A percentile compares a stretch with the other conserved stretches of the same genome.
These are phyloP conservation scores for Falco berigora DNA, from an alignment of 2,797 vertebrate species.

Conservation along the genomic window DNA sequence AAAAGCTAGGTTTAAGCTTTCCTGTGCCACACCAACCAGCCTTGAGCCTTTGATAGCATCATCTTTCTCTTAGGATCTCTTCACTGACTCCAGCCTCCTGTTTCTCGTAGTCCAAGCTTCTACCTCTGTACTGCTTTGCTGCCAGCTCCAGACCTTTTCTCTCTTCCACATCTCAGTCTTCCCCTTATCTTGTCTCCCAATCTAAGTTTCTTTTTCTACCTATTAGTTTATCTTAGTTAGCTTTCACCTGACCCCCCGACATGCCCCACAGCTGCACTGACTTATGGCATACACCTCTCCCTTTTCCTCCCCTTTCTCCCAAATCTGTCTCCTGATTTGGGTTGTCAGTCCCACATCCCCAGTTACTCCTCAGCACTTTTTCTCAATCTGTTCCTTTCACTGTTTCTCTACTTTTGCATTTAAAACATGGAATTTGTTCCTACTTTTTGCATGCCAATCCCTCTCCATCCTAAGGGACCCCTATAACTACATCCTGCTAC, in stretches of 20 bases:
- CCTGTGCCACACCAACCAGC: background rate
- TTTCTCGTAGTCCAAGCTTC: background rate
- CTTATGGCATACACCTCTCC: background rate
- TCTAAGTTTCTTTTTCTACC: background rate
- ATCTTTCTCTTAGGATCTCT: background rate
- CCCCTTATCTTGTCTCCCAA: background rate
- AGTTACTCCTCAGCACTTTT: background rate
- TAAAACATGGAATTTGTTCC: background rate
- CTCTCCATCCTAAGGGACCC: background rate
- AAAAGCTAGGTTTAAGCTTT: background rate
- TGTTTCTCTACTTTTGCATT: background rate
- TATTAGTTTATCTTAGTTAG: background rate
- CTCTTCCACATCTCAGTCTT: background rate
- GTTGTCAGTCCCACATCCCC: background rate
- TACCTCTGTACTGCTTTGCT: background rate
- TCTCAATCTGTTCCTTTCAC: background rate
- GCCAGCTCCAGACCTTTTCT: background rate
- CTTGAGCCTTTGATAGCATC: background rate
- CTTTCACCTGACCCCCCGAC: background rate
- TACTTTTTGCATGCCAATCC: background rate
- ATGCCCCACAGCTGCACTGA: background rate
- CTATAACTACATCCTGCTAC: background rate
- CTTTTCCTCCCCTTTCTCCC: background rate
- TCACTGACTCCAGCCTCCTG: background rate
- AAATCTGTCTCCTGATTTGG: background rate